Conservation (phyloP, 2,113 vertebrate genomes). For the Pomatostomus ruficeps region DNA sequence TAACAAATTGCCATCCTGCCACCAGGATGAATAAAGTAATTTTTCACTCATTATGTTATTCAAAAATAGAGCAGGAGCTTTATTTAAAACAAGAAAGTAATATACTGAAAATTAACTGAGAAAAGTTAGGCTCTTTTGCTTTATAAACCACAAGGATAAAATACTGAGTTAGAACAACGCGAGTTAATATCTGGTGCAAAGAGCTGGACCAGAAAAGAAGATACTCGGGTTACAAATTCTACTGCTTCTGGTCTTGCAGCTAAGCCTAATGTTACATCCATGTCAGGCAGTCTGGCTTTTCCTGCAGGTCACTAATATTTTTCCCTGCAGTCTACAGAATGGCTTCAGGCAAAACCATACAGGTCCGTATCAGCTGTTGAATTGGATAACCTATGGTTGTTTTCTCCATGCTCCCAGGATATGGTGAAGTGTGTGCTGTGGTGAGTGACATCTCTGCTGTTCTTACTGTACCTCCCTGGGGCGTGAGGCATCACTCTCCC, state of each 20-base stretch:
- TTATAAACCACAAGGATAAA: not conserved
- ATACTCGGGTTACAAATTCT: not conserved
- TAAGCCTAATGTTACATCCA: not conserved
- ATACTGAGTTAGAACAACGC: not conserved
- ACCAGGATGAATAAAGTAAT: constrained; percentile 21
- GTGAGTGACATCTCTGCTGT: not conserved
- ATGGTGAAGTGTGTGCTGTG: fast-evolving
- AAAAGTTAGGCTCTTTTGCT: not conserved
- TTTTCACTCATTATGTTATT: constrained; percentile 43
- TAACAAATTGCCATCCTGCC: constrained; percentile 30
- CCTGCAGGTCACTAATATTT: not conserved
- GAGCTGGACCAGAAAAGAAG: not conserved
- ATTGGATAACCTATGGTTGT: not conserved
- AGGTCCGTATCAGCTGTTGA: not conserved
- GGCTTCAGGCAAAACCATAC: not conserved
- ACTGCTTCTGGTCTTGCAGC: not conserved
- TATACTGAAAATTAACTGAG: constrained; percentile 12
- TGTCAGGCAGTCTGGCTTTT: not conserved
- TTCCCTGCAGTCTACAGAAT: not conserved
- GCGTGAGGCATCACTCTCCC: not conserved
- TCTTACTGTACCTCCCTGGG: not conserved
- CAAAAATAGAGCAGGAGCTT: constrained; percentile 45
- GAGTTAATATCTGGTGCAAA: not conserved
- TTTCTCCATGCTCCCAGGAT: not conserved
- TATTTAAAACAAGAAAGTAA: constrained; percentile 34